Percentiles rank a stretch among this genome's conserved stretches.
Conservation (phyloP, 2,888 invertebrate species). For the Chrysopilus asiliformis region DNA sequence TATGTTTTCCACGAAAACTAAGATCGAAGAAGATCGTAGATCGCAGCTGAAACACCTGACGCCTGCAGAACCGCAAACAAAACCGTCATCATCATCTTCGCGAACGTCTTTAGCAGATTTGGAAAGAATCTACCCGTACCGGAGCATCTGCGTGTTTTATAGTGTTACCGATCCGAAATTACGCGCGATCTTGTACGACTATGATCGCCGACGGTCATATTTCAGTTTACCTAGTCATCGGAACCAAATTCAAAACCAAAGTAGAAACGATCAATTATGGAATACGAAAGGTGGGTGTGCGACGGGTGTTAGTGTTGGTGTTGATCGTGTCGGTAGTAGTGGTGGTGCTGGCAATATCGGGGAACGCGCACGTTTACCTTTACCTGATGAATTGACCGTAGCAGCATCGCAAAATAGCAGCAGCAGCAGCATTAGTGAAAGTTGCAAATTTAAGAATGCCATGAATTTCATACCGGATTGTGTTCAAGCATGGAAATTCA, state of each 20-base stretch:
- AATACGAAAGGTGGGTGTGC: no score
- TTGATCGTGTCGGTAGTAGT: background rate
- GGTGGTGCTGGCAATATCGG: no score
- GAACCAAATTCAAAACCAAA: background rate
- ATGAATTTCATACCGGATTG: conserved; percentile 21
- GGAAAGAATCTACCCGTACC: conserved; percentile 14
- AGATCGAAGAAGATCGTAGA: background rate
- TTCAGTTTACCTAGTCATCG: conserved; percentile 6
- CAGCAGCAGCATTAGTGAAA: background rate
- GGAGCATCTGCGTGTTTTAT: conserved; percentile 31
- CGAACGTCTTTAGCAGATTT: background rate
- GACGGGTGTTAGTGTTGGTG: no score
- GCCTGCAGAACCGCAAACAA: conserved; percentile 9
- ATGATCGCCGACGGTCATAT: conserved; percentile 17
- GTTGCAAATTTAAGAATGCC: conserved; percentile 7
- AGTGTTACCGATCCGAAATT: conserved; percentile 27
- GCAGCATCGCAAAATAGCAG: background rate
- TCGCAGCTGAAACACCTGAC: background rate
- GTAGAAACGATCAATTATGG: no score
- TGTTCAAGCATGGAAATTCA: conserved; percentile 33
- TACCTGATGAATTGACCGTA: no score
- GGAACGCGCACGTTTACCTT: no score
- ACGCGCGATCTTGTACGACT: conserved; percentile 32
- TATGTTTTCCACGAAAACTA: conserved; percentile 23
- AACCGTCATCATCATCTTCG: background rate